These are phyloP conservation scores for Tringa solitaria DNA, from an alignment of 2,113 vertebrate species.

Conservation along the genomic window DNA sequence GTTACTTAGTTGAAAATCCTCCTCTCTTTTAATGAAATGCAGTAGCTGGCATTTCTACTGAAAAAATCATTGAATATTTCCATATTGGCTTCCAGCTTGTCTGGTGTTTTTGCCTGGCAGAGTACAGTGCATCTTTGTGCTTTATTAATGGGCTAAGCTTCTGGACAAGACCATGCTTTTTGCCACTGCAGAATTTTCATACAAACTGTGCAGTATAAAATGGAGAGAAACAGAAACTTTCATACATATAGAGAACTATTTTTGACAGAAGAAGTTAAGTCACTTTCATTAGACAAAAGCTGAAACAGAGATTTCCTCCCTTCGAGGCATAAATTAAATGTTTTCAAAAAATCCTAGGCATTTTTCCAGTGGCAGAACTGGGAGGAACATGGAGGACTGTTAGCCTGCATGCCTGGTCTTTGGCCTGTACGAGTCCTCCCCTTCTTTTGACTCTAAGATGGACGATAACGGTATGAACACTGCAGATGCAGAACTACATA, in stretches of 20 bases:
- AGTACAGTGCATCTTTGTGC: conserved; percentile 66
- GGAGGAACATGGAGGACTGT: not conserved
- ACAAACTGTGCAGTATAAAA: not conserved
- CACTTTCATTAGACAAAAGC: not conserved
- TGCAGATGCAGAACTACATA: not conserved
- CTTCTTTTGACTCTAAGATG: not conserved
- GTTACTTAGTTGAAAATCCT: conserved; percentile 29
- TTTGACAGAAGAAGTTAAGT: not conserved
- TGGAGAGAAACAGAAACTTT: not conserved
- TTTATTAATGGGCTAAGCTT: conserved; percentile 67
- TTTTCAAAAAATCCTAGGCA: not conserved
- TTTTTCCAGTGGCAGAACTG: not conserved
- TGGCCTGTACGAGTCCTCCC: not conserved
- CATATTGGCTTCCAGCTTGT: conserved; percentile 67
- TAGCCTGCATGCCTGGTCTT: not conserved
- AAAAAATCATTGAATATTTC: conserved; percentile 69
- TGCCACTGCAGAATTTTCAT: conserved; percentile 4
- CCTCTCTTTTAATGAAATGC: conserved; percentile 40
- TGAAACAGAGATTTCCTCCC: not conserved
- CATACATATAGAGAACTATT: not conserved
- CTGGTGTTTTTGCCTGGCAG: conserved; percentile 67
- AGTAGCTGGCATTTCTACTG: conserved; percentile 51
- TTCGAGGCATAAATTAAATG: not conserved
- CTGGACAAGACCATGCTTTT: conserved; percentile 33
- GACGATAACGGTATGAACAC: not conserved